phyloP scores from a whole-genome alignment of 2,888 invertebrate species.

The Tetragnatha montana region DNA sequence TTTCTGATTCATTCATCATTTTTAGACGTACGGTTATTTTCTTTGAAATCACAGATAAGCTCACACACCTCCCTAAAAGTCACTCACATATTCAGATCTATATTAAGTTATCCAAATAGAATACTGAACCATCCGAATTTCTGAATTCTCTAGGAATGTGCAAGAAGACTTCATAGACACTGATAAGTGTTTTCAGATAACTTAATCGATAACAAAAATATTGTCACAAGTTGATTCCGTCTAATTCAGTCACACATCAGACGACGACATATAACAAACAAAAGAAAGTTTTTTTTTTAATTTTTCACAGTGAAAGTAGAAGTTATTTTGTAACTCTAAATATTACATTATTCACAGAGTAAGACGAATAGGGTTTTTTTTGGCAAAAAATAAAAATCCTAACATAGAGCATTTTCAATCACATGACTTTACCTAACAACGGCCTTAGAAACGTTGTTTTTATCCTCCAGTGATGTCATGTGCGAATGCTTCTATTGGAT shows the following conservation, averaged over 20 bases:
- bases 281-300: not conserved
- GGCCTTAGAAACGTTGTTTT: too few relatives aligned
- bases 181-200: not conserved
- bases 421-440: too few relatives aligned
- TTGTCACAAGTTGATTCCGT: not conserved
- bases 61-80: slow-evolving; percentile 41
- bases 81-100: not conserved
- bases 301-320: not conserved
- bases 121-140: not conserved
- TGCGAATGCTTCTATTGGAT: too few relatives aligned
- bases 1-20: slow-evolving; percentile 49
- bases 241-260: not conserved
- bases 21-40: not conserved
- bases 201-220: not conserved
- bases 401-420: too few relatives aligned
- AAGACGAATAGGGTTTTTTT: too few relatives aligned
- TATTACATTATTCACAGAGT: too few relatives aligned
- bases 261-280: not conserved
- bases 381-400: too few relatives aligned
- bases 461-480: too few relatives aligned
- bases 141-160: not conserved
- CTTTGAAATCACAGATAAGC: slow-evolving; percentile 7
- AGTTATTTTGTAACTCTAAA: too few relatives aligned
- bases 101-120: not conserved
- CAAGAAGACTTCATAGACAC: not conserved